Evolutionary conservation across 2,888 invertebrate species (phyloP).

Genomic region (Amphipyra berbera): DNA sequence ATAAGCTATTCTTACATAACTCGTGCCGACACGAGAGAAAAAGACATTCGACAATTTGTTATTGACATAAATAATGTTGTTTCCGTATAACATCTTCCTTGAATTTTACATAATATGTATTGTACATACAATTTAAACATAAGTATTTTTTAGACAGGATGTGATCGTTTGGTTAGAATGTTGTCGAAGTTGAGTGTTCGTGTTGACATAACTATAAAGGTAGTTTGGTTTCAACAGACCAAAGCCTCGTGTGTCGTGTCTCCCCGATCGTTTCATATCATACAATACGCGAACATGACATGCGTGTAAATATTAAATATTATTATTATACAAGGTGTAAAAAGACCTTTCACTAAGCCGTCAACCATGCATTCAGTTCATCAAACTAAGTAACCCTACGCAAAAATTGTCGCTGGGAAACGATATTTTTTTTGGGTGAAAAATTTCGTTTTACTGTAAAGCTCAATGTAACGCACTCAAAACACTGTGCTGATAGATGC

Average conservation of each 20-base stretch:
- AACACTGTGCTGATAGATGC: too few relatives aligned
- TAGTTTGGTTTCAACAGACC: conserved; percentile 12
- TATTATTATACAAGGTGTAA: too few relatives aligned
- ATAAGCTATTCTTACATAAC: too few relatives aligned
- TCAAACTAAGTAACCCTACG: too few relatives aligned
- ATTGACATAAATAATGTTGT: background rate
- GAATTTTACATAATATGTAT: background rate
- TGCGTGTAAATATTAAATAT: conserved; percentile 10
- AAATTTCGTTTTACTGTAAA: too few relatives aligned
- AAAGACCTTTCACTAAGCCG: too few relatives aligned
- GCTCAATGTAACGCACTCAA: too few relatives aligned
- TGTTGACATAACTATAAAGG: conserved; percentile 30
- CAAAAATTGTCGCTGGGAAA: too few relatives aligned
- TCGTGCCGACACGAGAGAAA: too few relatives aligned
- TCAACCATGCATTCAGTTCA: too few relatives aligned
- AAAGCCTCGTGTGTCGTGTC: conserved; percentile 4
- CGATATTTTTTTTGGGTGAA: too few relatives aligned
- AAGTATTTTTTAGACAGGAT: conserved; percentile 9
- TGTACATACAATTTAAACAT: background rate
- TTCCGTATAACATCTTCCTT: background rate
- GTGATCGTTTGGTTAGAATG: conserved; percentile 3
- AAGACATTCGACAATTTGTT: too few relatives aligned
- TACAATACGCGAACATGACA: conserved; percentile 8
- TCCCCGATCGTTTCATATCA: background rate
- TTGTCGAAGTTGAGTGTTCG: conserved; percentile 1